Evolutionary conservation across 1,140 invertebrate species (phyloP).

Genomic region (Potamilus streckersoni): DNA sequence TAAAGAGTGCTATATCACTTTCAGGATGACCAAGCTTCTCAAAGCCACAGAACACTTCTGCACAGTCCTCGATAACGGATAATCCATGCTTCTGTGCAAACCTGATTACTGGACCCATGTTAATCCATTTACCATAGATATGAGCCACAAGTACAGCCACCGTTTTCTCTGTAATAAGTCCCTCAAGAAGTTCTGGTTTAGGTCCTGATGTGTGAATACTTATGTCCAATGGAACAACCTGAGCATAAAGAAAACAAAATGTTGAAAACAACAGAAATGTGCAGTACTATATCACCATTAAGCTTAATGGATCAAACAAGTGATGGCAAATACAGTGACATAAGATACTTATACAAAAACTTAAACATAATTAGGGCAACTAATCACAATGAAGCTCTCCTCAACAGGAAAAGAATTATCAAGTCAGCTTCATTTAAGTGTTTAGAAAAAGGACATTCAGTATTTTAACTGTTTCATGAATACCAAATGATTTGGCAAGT

Average conservation of each 20-base stretch:
- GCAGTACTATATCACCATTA: neutral
- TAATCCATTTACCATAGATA: constrained; percentile 62
- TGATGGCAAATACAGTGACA: too few species aligned
- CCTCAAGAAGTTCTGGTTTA: constrained; percentile 57
- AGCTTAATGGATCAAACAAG: neutral
- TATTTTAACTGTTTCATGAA: too few species aligned
- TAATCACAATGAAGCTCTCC: too few species aligned
- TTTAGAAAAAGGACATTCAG: too few species aligned
- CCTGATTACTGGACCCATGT: constrained; percentile 59
- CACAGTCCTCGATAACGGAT: constrained; percentile 66
- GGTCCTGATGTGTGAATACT: constrained; percentile 61
- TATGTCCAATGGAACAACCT: constrained; percentile 63
- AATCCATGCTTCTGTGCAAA: constrained; percentile 56
- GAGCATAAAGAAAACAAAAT: constrained; percentile 1
- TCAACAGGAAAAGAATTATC: too few species aligned
- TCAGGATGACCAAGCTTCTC: constrained; percentile 59
- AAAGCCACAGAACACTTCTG: constrained; percentile 66
- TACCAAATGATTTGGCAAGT: too few species aligned
- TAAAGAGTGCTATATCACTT: constrained; percentile 63
- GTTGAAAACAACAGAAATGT: neutral
- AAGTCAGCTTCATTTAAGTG: too few species aligned
- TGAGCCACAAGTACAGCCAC: constrained; percentile 66
- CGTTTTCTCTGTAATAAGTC: constrained; percentile 59
- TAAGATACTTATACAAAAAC: too few species aligned
- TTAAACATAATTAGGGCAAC: too few species aligned